These are phyloP conservation scores for Tetragonisca angustula DNA, from an alignment of 2,888 invertebrate species.

Conservation along the genomic window DNA sequence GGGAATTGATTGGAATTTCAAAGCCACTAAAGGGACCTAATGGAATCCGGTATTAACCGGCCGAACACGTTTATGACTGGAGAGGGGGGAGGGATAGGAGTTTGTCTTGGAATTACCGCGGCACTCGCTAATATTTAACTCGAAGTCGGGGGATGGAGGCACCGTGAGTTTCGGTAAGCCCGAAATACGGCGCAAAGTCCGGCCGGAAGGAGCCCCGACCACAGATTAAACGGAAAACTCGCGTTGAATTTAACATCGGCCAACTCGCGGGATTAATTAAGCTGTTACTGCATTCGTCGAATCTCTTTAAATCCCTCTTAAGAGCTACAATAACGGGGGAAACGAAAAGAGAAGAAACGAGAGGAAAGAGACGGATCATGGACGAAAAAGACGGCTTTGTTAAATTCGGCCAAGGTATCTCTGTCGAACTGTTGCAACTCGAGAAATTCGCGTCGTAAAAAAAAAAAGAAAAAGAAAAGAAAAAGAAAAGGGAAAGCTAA, in stretches of 20 bases:
- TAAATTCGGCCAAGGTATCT: not conserved
- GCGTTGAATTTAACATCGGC: slow-evolving; percentile 19
- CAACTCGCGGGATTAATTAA: slow-evolving; percentile 34
- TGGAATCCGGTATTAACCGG: slow-evolving; percentile 15
- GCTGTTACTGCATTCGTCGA: not conserved
- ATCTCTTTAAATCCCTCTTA: not conserved
- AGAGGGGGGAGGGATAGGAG: not conserved
- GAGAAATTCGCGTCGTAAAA: not conserved
- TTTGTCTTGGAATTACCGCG: slow-evolving; percentile 23
- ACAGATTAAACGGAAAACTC: slow-evolving; percentile 23
- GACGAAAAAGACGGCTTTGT: not conserved
- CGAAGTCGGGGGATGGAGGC: not conserved
- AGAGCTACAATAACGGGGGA: not conserved
- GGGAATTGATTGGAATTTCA: slow-evolving; percentile 33
- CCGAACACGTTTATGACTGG: slow-evolving; percentile 24
- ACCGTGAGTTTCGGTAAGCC: slow-evolving; percentile 6
- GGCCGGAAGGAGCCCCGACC: slow-evolving; percentile 14
- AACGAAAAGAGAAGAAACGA: not conserved
- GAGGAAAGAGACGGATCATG: not conserved
- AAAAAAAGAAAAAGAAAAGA: not conserved
- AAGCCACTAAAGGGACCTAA: slow-evolving; percentile 4
- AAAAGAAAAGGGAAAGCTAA: not conserved
- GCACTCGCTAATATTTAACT: slow-evolving; percentile 19
- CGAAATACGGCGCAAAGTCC: slow-evolving; percentile 8
- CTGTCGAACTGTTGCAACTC: not conserved